phyloP scores from a whole-genome alignment of 2,888 invertebrate genomes.

The Congeria kusceri region DNA sequence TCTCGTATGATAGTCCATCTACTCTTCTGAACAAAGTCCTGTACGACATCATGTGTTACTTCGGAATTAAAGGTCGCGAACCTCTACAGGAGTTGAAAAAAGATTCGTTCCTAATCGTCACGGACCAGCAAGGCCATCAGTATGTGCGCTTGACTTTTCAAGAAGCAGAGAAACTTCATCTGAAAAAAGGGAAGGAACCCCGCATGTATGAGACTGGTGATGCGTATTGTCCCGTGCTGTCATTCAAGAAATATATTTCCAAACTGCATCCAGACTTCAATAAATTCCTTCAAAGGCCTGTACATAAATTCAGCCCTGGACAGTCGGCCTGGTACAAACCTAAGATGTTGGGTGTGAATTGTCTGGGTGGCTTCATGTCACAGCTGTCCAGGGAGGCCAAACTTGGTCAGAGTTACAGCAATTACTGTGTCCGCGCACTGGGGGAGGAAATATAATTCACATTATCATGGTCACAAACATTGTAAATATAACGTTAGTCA shows the following conservation, averaged over 20 bases:
- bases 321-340: constrained; percentile 13
- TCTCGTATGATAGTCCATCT: neutral
- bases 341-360: constrained; percentile 11
- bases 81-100: constrained; percentile 4
- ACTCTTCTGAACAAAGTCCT: constrained; percentile 8
- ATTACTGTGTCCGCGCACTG: constrained; percentile 16
- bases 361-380: constrained; percentile 6
- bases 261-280: constrained; percentile 21
- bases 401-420: constrained; percentile 22
- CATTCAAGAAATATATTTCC: constrained; percentile 16
- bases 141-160: constrained; percentile 25
- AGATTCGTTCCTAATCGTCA: neutral
- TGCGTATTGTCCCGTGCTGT: constrained; percentile 17
- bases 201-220: constrained; percentile 32
- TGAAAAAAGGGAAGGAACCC: constrained; percentile 24
- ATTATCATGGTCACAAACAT: too few relatives aligned
- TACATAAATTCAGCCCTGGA: neutral
- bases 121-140: neutral
- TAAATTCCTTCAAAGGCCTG: constrained; percentile 18
- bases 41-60: constrained; percentile 23
- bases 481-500: too few relatives aligned
- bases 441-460: too few relatives aligned
- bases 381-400: constrained; percentile 8
- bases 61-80: constrained; percentile 16
- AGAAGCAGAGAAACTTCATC: constrained; percentile 43